A percentile compares a stretch with the other conserved stretches of the same genome.
Conservation (phyloP, 2,113 vertebrate genomes). For the Grammomys surdaster region DNA sequence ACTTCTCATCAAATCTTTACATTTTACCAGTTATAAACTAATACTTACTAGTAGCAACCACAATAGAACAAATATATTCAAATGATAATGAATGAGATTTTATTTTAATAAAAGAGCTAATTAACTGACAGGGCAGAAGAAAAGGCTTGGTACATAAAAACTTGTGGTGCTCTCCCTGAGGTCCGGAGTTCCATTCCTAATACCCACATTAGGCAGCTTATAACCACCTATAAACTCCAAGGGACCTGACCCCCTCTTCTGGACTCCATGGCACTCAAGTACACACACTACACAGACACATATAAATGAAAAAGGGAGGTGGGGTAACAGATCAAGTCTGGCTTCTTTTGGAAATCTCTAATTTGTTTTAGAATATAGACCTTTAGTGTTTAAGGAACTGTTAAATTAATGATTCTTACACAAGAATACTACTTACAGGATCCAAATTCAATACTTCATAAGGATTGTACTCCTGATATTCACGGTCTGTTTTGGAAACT, state of each 20-base stretch:
- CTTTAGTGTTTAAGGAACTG: background rate
- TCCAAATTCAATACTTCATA: constrained; percentile 97
- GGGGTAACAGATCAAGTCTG: constrained; percentile 16
- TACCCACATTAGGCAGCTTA: background rate
- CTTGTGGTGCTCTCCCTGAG: background rate
- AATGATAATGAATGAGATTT: constrained; percentile 38
- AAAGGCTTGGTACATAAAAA: background rate
- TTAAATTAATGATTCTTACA: constrained; percentile 46
- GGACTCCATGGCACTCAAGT: background rate
- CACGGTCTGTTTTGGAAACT: constrained; percentile 98
- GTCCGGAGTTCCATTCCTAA: background rate
- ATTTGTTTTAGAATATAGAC: constrained; percentile 33
- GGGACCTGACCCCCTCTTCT: background rate
- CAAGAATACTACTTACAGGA: constrained; percentile 91
- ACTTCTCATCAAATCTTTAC: constrained; percentile 63
- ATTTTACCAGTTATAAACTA: constrained; percentile 56
- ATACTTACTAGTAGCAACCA: constrained; percentile 39
- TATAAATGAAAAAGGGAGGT: background rate
- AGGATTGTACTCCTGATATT: constrained; percentile 99
- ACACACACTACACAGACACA: background rate
- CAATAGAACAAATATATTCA: background rate
- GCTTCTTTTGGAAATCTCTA: constrained; percentile 50
- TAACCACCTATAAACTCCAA: background rate
- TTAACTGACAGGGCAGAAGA: background rate
- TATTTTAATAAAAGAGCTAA: constrained; percentile 51